A percentile compares a stretch with the other conserved stretches of the same genome.
Evolutionary conservation across 1,140 invertebrate genomes (phyloP).

Genomic region (Panulirus ornatus): DNA sequence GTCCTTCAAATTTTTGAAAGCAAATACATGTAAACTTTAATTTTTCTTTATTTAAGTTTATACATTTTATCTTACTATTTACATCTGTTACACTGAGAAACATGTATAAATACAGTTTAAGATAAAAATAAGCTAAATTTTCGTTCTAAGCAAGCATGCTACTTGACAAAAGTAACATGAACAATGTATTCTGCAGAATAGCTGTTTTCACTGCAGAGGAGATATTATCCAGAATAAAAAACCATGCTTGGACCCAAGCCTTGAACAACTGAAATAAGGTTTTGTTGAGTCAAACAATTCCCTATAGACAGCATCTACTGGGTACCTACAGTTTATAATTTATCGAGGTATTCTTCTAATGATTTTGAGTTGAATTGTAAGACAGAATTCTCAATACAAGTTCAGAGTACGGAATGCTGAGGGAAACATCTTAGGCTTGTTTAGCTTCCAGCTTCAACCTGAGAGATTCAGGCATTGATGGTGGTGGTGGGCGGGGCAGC

Average conservation of each 20-base stretch:
- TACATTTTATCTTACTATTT: conserved; percentile 54
- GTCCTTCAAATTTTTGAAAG: not conserved
- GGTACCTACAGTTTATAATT: not conserved
- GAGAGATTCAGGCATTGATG: conserved; percentile 97
- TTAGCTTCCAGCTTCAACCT: conserved; percentile 87
- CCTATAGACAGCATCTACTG: not conserved
- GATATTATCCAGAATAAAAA: not conserved
- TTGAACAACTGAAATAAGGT: not conserved
- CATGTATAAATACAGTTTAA: conserved; percentile 16
- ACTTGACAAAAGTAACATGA: not conserved
- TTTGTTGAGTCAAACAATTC: not conserved
- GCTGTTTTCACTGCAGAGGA: not conserved
- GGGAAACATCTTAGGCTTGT: conserved; percentile 77
- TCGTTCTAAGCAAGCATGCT: not conserved
- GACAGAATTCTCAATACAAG: not conserved
- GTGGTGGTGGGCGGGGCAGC: conserved; percentile 98
- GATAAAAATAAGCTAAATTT: conserved; percentile 41
- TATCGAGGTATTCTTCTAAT: not conserved
- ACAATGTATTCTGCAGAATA: not conserved
- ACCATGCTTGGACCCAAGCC: not conserved
- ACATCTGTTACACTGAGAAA: conserved; percentile 28
- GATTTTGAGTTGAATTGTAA: not conserved
- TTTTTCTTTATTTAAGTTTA: conserved; percentile 37
- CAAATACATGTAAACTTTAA: not conserved
- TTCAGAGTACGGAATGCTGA: conserved; percentile 23